These are phyloP conservation scores for Flexamia atlantica DNA, from an alignment of 2,888 invertebrate genomes.

Conservation along the genomic window DNA sequence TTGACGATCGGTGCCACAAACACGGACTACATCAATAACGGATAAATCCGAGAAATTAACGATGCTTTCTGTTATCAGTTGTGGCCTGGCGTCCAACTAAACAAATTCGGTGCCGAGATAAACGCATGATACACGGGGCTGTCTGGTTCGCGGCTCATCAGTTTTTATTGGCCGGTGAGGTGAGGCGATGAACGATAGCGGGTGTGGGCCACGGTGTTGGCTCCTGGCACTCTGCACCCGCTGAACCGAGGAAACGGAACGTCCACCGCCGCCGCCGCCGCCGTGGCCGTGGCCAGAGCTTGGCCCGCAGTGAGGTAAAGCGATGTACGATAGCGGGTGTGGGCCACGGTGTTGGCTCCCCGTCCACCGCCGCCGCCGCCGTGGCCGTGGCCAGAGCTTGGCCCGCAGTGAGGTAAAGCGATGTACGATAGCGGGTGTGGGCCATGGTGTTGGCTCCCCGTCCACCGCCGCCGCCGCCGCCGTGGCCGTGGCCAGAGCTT, in stretches of 20 bases:
- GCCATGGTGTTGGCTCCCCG: too few species aligned
- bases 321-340: background rate
- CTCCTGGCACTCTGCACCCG: background rate
- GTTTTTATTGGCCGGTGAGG: constrained; percentile 43
- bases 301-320: background rate
- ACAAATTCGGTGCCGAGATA: constrained; percentile 35
- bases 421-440: too few species aligned
- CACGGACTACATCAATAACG: constrained; percentile 26
- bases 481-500: too few species aligned
- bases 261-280: background rate
- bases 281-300: background rate
- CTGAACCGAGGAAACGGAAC: background rate
- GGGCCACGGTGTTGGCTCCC: background rate
- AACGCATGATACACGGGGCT: constrained; percentile 4
- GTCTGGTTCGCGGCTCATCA: constrained; percentile 49
- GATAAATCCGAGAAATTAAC: constrained; percentile 31
- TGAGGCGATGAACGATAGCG: constrained; percentile 10
- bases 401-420: too few species aligned
- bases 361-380: background rate
- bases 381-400: too few species aligned
- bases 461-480: too few species aligned
- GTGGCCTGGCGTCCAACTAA: constrained; percentile 13
- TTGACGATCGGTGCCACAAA: background rate
- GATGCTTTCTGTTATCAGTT: constrained; percentile 20
- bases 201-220: background rate